Base-by-base conservation (phyloP, 2,797 vertebrate genomes). In the Protonibea diacanthus region DNA sequence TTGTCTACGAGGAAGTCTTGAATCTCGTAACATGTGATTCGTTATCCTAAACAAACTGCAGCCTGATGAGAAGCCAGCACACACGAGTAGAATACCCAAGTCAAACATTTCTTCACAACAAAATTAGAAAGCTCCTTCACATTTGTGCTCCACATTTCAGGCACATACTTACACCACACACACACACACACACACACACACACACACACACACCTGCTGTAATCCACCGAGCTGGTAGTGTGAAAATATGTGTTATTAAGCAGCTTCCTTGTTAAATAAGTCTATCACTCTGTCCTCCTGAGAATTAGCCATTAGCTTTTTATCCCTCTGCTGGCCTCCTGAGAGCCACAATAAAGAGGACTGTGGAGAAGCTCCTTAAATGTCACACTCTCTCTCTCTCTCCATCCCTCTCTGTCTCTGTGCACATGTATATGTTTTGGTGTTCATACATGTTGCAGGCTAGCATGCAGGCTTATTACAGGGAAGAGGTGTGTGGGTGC, bases 221-320 rank as follows among this genome's bases (percentile, higher is more conserved):
- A 64, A 77, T 83, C 56, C 78, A 57, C 61, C 15, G 27, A 52
- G 74, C 38, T 60, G 71, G 52, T 73, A 83, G 81, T 62, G 21
- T 76, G 74, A 84, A 80, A 80, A 47, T 69, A 72, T 76, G 66
- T 78, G 81, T 86, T 76, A 86, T 82, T 85, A 86, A 79, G 75
- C 59, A 84, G 83, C 85, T 81, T 82, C 65, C 70, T 64, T 81
- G 78, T 87, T 85, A 78, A 89, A 86, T 87, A 83, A 77, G 82
- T 85, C 81, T 68, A 80, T 89, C 81, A 74, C 65, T 69, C 55
- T 67, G 69, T 83, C 69, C 80, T 76, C 76, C 69, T 69, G 83
- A 79, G 83, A 78, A 85, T 90, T 74, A 86, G 64, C 81, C 79
- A 83, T 86, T 83, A 84, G 80, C 83, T 83, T 82, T 81, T 77